These are phyloP conservation scores for Lasioglossum morio DNA, from an alignment of 2,888 invertebrate genomes.

Conservation along the genomic window DNA sequence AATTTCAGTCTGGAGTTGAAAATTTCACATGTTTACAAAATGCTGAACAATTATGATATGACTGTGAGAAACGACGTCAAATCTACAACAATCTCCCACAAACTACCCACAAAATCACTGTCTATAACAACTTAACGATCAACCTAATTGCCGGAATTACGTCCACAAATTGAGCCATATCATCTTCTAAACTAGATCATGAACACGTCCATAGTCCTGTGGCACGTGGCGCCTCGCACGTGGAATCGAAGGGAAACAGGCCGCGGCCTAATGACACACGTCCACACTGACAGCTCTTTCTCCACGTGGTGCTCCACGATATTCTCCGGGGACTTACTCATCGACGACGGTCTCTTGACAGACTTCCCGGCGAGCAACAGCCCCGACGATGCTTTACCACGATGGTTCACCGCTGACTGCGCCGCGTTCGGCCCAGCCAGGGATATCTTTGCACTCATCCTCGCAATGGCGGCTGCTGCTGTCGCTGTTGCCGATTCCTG, in stretches of 20 bases:
- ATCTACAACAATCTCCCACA: background rate
- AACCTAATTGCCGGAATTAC: background rate
- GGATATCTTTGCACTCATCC: conserved; percentile 80
- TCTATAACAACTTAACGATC: background rate
- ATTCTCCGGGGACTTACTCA: conserved; percentile 61
- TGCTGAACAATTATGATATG: too few relatives aligned
- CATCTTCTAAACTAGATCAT: background rate
- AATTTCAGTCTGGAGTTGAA: too few relatives aligned
- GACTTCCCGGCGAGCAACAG: conserved; percentile 62
- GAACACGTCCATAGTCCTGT: background rate
- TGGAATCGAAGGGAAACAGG: background rate
- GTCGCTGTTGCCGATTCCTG: conserved; percentile 53
- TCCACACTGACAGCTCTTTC: background rate
- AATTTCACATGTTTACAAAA: too few relatives aligned
- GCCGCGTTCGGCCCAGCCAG: conserved; percentile 67
- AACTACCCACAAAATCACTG: background rate
- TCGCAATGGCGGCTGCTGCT: conserved; percentile 44
- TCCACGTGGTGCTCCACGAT: background rate
- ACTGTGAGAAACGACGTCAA: too few relatives aligned
- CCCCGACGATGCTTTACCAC: conserved; percentile 63
- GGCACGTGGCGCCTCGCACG: background rate
- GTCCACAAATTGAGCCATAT: background rate
- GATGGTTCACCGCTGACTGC: conserved; percentile 78
- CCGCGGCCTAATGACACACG: conserved; percentile 25
- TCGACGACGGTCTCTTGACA: conserved; percentile 66